Evolutionary conservation across 2,113 vertebrate species (phyloP).

Genomic region (Cyanoderma ruficeps): DNA sequence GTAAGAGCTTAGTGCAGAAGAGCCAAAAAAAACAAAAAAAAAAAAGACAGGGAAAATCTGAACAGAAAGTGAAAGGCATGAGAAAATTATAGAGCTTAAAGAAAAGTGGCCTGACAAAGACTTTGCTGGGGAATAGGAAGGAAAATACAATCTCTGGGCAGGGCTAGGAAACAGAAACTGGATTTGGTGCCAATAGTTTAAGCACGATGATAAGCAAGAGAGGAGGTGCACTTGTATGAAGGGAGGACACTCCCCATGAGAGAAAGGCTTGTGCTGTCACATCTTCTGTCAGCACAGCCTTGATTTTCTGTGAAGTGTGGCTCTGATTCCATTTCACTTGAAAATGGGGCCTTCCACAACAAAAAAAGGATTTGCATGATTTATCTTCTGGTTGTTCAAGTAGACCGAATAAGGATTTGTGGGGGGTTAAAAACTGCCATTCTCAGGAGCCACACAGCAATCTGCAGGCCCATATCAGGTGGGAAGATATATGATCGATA

Average conservation of each 20-base stretch:
- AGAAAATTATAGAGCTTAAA: background rate
- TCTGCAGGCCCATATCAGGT: background rate
- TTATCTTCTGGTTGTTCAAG: background rate
- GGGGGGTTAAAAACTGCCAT: background rate
- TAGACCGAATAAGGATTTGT: background rate
- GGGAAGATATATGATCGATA: accelerated
- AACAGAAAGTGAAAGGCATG: background rate
- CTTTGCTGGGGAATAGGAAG: background rate
- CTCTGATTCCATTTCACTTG: background rate
- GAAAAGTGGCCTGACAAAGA: background rate
- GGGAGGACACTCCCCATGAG: background rate
- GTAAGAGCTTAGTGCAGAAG: background rate
- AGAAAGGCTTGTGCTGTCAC: background rate
- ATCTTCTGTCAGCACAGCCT: background rate
- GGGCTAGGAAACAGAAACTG: background rate
- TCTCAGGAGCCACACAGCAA: background rate
- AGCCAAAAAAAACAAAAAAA: background rate
- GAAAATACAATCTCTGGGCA: background rate
- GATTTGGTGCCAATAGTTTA: background rate
- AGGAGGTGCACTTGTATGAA: background rate
- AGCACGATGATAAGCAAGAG: background rate
- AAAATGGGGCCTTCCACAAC: background rate
- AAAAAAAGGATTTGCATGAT: background rate
- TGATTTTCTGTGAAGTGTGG: background rate
- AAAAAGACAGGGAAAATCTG: background rate